phyloP scores from a whole-genome alignment of 2,888 invertebrate genomes.

The Drosophila falleni region DNA sequence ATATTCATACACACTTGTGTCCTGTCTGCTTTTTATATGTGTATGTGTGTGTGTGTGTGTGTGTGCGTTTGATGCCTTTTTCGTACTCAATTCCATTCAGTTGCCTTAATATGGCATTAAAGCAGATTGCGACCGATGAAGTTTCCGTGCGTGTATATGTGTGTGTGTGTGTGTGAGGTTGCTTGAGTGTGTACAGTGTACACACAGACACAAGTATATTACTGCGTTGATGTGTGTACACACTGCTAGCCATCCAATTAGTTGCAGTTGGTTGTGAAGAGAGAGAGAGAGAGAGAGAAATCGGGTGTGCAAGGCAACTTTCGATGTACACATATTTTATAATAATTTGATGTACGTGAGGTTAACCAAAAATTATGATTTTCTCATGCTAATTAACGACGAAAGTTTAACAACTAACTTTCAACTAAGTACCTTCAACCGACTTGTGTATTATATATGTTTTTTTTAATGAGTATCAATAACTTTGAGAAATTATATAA shows the following conservation, averaged over 20 bases:
- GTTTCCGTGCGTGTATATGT: conserved; percentile 17
- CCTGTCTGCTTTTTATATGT: neutral
- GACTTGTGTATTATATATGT: neutral
- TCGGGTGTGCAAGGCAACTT: neutral
- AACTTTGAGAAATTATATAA: neutral
- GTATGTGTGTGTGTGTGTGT: conserved; percentile 3
- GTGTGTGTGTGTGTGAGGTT: neutral
- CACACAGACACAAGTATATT: neutral
- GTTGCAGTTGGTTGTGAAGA: conserved; percentile 28
- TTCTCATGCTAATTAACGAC: neutral
- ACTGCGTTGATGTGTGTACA: conserved; percentile 8
- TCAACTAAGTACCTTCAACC: neutral
- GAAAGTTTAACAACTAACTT: neutral
- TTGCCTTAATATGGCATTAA: conserved; percentile 69
- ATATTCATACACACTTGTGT: conserved; percentile 31
- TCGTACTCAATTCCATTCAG: conserved; percentile 67
- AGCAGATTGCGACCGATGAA: conserved; percentile 58
- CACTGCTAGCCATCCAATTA: conserved; percentile 53
- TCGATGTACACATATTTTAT: neutral
- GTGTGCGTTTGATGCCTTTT: conserved; percentile 29
- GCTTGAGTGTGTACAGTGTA: neutral
- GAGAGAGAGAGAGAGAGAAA: neutral
- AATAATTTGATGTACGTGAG: neutral
- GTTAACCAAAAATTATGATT: neutral
- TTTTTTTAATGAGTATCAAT: neutral